Base-by-base conservation (phyloP, 2,888 invertebrate species). In the Saturnia japonica region DNA sequence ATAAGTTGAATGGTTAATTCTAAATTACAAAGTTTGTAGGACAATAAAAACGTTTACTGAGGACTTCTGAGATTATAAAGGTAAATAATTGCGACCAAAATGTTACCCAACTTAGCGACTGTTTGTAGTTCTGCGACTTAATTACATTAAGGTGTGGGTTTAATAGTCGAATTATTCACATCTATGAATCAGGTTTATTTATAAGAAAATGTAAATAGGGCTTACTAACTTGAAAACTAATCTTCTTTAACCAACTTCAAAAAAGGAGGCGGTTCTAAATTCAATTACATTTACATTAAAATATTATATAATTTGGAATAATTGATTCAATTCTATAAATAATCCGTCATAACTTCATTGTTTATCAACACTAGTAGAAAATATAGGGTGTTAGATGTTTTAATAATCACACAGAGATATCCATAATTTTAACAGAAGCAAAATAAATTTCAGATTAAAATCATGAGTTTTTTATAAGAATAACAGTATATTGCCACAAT, bases 401-500 rank as follows among this genome's bases (percentile, higher is more conserved):
- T n/a, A 19, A 40, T 22, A 40, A 64, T 64, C 40, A 8, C 40
- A 34, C 4, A 4, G 40, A 19, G 16, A 40, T 40, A n/a, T n/a
- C n/a, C n/a, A 14, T 64, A 40, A 34, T 28, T 16, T 14, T 34
- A 62, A 40, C 19, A 9, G n/a, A 64, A 64, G 12, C 54, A 34
- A 64, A 64, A n/a, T 40, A n/a, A 64, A 16, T 40, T 40, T 19
- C 1, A 64, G 34, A 64, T 64, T 64, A 64, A 64, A 40, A 64
- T 40, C 34, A 64, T 40, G 64, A 40, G 19, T 40, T 64, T 40
- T 64, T 40, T 40, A 64, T 40, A 64, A 19, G 64, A 40, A 64
- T 40, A 64, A 64, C 40, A 40, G n/a, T 64, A 40, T 70, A 66
- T 51, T 25, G 19, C 54, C 22, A 64, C 51, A 66, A 70, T 42